Evolutionary conservation across 2,888 invertebrate genomes (phyloP).

Genomic region (Pandemis heparana): DNA sequence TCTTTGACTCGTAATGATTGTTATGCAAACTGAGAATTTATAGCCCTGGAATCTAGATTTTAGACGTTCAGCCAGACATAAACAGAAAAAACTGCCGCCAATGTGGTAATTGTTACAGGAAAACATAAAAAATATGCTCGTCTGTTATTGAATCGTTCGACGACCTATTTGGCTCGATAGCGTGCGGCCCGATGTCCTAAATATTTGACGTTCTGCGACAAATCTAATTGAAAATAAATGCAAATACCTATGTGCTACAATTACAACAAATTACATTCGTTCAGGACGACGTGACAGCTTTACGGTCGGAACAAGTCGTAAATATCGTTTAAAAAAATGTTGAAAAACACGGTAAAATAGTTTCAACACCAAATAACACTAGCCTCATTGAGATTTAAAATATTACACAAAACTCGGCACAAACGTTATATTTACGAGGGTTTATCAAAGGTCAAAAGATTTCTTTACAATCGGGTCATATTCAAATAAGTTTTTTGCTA

Average conservation of each 20-base stretch:
- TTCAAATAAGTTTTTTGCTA: background rate
- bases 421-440: background rate
- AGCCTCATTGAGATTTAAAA: conserved; percentile 1
- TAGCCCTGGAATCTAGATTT: background rate
- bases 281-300: conserved; percentile 18
- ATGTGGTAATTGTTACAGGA: background rate
- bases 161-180: conserved; percentile 26
- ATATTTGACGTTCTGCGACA: conserved; percentile 26
- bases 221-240: conserved; percentile 23
- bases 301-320: background rate
- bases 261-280: conserved; percentile 21
- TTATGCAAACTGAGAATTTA: background rate
- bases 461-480: background rate
- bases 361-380: background rate
- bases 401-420: background rate
- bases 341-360: background rate
- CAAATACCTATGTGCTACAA: conserved; percentile 8
- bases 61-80: background rate
- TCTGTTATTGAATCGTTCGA: conserved; percentile 15
- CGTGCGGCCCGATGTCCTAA: conserved; percentile 6
- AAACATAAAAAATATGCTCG: background rate
- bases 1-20: too few relatives aligned
- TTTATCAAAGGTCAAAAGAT: background rate
- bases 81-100: background rate
- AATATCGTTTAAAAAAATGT: background rate